Base-by-base conservation (phyloP, 2,797 vertebrate species). In the Pseudopleuronectes americanus region DNA sequence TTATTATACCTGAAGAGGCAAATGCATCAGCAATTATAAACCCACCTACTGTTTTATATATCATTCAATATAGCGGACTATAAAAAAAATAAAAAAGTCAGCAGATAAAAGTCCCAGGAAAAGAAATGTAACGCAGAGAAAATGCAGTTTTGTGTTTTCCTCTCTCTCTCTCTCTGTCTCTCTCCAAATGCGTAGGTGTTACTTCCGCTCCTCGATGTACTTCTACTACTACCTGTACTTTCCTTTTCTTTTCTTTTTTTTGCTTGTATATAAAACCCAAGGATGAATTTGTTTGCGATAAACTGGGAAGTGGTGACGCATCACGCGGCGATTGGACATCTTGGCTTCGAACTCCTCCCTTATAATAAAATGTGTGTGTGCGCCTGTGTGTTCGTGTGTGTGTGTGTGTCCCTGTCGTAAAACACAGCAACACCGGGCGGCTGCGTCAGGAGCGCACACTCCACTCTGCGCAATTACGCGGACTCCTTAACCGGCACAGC, bases 221-320 rank as follows among this genome's bases (percentile, higher is more conserved):
- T 78, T 89, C 81, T 74, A 77, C 78, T 55, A 80, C 74, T 83
- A 90, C 92, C 91, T 87, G 91, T 91, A 94, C 94, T 93, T 95
- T 57, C 8, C 14, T 13, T 93, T 95, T 57, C 8, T 22, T 13
- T 14, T 26, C 17, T 26, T 22, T 22, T 94, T 84, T 86, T 8
- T 0, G 91, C 81, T 92, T 84, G 88, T 89, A 87, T 91, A 91
- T 94, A 94, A 94, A 91, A 86, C 89, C 93, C 93, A 82, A 92
- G 94, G 94, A 96, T 95, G 95, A 95, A 96, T 97, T 96, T 96
- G 95, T 96, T 91, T 91, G 94, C 93, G 89, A 95, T 93, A 93
- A 95, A 95, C 94, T 91, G 93, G 73, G 87, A 93, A 91, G 94
- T 92, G 87, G 94, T 98, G 97, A 97, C 97, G 97, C 94, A 92